Percentiles rank a stretch among this genome's conserved stretches.
Conservation (phyloP, 2,113 vertebrate species). For the Steatornis caripensis region DNA sequence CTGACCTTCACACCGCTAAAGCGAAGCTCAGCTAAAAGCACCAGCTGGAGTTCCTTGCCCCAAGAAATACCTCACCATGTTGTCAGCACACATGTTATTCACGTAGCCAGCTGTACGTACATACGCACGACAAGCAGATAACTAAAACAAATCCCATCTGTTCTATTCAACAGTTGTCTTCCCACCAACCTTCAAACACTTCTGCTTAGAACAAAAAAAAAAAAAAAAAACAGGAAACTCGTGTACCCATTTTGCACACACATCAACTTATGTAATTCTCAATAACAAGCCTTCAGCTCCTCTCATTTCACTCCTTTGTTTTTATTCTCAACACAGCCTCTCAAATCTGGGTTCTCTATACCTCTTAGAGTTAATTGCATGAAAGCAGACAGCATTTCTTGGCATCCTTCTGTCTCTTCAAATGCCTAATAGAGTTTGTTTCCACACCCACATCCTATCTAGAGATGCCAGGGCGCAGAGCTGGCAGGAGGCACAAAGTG, state of each 20-base stretch:
- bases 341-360: background rate
- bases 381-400: background rate
- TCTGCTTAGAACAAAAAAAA: background rate
- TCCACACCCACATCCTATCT: background rate
- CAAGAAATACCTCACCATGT: accelerated
- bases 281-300: accelerated
- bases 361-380: background rate
- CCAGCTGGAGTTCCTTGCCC: background rate
- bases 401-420: background rate
- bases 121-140: accelerated
- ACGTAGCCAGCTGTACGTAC: accelerated
- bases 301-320: background rate
- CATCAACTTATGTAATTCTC: background rate
- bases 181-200: background rate
- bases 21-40: background rate
- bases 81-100: accelerated
- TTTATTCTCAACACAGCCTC: background rate
- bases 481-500: background rate
- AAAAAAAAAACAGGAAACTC: accelerated
- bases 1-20: accelerated
- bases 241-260: accelerated
- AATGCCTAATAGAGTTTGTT: background rate
- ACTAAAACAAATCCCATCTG: accelerated
- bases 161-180: accelerated
- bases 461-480: background rate